Evolutionary conservation across 2,888 invertebrate species (phyloP).

Genomic region (Drosophila melanosoma): DNA sequence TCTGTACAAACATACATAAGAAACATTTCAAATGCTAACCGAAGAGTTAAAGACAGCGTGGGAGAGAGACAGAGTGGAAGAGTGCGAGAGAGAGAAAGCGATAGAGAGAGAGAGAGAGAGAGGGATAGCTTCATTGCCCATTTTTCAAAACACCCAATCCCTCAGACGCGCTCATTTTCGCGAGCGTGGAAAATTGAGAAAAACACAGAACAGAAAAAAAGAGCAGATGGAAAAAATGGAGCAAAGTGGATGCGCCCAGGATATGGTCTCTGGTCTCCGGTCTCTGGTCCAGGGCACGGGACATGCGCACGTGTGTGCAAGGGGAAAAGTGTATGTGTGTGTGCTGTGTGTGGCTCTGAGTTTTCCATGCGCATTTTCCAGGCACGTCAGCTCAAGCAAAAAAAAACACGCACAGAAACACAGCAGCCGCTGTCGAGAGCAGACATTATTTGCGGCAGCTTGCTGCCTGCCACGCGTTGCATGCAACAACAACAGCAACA

Average conservation of each 20-base stretch:
- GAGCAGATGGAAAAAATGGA: constrained; percentile 49
- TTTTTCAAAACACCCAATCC: constrained; percentile 29
- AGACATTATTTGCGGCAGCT: constrained; percentile 50
- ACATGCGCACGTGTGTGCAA: constrained; percentile 76
- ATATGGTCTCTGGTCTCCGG: constrained; percentile 10
- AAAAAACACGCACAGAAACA: constrained; percentile 43
- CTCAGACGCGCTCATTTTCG: constrained; percentile 72
- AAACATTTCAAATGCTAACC: constrained; percentile 55
- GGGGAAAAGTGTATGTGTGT: constrained; percentile 56
- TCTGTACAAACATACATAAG: constrained; percentile 27
- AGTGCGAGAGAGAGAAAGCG: not conserved
- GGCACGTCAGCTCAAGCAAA: constrained; percentile 24
- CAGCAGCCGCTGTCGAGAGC: constrained; percentile 65
- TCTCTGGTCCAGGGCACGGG: constrained; percentile 51
- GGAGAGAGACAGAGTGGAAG: not conserved
- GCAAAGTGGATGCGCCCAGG: constrained; percentile 33
- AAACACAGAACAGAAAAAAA: constrained; percentile 32
- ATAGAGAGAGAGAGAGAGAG: constrained; percentile 18
- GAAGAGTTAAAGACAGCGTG: constrained; percentile 45
- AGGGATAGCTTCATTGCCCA: constrained; percentile 19
- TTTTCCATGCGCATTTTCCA: constrained; percentile 74
- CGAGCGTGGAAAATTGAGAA: constrained; percentile 75
- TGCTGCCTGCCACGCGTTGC: constrained; percentile 53
- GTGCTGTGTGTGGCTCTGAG: constrained; percentile 12
- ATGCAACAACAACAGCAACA: constrained; percentile 23